Conservation (phyloP, 2,113 vertebrate genomes). For the Herpetotheres cachinnans region DNA sequence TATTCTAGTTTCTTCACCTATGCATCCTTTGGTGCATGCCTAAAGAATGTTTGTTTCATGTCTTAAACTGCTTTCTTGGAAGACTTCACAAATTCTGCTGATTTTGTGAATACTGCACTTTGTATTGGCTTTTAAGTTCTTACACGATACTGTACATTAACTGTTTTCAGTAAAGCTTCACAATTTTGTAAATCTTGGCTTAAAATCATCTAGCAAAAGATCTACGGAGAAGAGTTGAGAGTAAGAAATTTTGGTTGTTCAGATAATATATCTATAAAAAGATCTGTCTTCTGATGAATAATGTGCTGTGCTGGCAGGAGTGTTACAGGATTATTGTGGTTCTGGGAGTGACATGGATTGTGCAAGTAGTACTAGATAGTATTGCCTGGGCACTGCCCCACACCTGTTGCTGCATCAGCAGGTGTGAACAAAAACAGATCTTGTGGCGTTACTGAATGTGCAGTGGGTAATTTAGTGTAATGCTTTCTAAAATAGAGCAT, state of each 20-base stretch:
- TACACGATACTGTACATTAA: rapidly evolving
- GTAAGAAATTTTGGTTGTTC: not conserved
- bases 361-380: not conserved
- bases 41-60: not conserved
- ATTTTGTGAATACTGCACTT: rapidly evolving
- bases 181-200: not conserved
- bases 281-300: not conserved
- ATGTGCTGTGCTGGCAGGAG: not conserved
- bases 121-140: not conserved
- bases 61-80: not conserved
- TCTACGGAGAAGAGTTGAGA: not conserved
- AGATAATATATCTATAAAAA: not conserved
- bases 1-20: not conserved
- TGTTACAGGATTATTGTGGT: not conserved
- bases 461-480: not conserved
- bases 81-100: not conserved
- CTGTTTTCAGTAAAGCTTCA: not conserved
- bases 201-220: not conserved
- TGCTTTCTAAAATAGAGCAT: not conserved
- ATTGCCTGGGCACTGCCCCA: not conserved
- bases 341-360: not conserved
- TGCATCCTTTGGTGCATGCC: not conserved
- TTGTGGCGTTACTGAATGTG: not conserved
- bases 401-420: not conserved
- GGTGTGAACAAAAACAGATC: not conserved